Base-by-base conservation (phyloP, 2,888 invertebrate species). In the Acleris cristana region DNA sequence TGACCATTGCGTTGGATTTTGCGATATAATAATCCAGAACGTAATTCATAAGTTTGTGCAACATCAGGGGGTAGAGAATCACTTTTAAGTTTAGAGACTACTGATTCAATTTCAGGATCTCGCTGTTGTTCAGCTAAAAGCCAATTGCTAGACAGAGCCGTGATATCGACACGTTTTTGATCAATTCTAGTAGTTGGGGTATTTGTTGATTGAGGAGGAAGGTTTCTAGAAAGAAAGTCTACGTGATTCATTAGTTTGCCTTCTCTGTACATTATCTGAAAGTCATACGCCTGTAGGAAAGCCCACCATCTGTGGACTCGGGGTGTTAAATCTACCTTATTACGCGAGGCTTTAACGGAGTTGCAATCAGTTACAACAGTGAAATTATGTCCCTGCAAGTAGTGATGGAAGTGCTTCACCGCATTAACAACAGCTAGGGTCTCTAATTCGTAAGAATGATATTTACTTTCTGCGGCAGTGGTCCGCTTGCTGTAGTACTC, bases 311-410 rank as follows among this genome's bases (percentile, higher is more conserved):
- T 30, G 5, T 30, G 30, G 2, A 30, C 30, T 30, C 69, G 45
- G 16, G 71, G 67, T 5, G 65, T 4, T 19, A 73, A 44, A 34
- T 72, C 70, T 19, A 48, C n/a, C 48, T 71, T 69, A 14, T 55
- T 51, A 23, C 55, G 34, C 10, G 72, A 69, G 10, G 71, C 53
- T 65, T 69, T 67, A 7, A 72, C 19, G 12, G 71, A 60, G 53
- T 71, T 66, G 26, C 69, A 70, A 51, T 70, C 69, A 4, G 71
- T 71, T 12, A 71, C 34, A 65, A 26, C 60, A 55, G 34, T 30
- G 8, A 30, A 30, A 8, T 7, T 30, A 8, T 8, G 30, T 30
- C 30, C 30, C 30, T 30, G 30, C 30, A 30, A 30, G 30, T 30
- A 30, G 8, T 30, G 30, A 30, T 30, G 30, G 30, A 30, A 30